These are phyloP conservation scores for Mesorhabditis spiculigera DNA, from an alignment of 2,888 invertebrate genomes.

Conservation along the genomic window DNA sequence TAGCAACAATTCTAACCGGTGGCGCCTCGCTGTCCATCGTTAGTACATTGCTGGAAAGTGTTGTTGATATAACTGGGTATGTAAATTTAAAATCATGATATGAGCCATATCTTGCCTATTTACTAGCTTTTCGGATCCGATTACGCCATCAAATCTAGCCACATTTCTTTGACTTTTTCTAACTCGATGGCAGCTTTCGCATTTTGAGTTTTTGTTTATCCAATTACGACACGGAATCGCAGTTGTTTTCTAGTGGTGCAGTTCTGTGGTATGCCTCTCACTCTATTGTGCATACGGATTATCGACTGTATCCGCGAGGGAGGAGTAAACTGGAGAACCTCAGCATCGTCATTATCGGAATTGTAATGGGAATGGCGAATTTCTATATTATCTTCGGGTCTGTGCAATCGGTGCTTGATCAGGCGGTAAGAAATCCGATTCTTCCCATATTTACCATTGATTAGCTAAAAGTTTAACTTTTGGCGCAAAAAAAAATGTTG, in stretches of 20 bases:
- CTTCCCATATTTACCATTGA: too few relatives aligned
- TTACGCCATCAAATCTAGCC: too few relatives aligned
- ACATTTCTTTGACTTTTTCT: too few relatives aligned
- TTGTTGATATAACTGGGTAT: background rate
- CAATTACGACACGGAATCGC: too few relatives aligned
- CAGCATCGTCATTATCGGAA: background rate
- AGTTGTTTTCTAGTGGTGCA: background rate
- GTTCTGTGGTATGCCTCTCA: background rate
- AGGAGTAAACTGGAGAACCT: background rate
- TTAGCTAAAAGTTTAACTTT: too few relatives aligned
- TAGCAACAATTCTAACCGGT: background rate
- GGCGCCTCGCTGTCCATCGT: background rate
- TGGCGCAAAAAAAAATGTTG: too few relatives aligned
- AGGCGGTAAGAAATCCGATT: too few relatives aligned
- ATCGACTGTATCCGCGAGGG: background rate
- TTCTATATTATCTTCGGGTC: background rate
- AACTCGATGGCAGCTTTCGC: too few relatives aligned
- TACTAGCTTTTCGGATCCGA: too few relatives aligned
- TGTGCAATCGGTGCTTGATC: background rate
- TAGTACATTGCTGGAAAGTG: background rate
- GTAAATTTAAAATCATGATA: too few relatives aligned
- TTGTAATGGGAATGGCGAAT: background rate
- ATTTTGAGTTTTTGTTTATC: too few relatives aligned
- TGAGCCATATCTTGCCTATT: too few relatives aligned
- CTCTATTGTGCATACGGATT: background rate